phyloP scores from a whole-genome alignment of 2,888 invertebrate species.

The Rutpela maculata region DNA sequence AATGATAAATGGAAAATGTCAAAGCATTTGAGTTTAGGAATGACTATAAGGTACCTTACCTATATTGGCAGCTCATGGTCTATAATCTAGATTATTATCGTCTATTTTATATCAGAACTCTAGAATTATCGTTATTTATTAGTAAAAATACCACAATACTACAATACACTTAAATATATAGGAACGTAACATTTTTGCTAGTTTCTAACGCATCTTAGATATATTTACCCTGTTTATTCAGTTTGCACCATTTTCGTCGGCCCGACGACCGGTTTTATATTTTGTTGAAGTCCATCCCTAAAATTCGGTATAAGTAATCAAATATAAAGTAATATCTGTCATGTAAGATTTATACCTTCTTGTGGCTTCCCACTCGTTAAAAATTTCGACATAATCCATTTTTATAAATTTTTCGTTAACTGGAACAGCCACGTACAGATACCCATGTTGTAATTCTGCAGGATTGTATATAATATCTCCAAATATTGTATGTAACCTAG shows the following conservation, averaged over 20 bases:
- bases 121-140: no score
- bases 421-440: conserved; percentile 56
- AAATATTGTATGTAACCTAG: conserved; percentile 50
- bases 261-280: background rate
- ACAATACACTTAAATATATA: no score
- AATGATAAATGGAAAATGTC: no score
- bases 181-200: no score
- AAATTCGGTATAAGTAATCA: background rate
- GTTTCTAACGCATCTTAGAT: no score
- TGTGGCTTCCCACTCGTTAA: conserved; percentile 8
- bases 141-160: no score
- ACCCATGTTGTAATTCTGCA: conserved; percentile 54
- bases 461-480: conserved; percentile 50
- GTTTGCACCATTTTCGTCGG: background rate
- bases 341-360: conserved; percentile 5
- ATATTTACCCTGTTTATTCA: background rate
- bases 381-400: conserved; percentile 50
- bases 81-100: no score
- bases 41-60: no score
- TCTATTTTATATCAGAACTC: no score
- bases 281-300: background rate
- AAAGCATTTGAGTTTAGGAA: no score
- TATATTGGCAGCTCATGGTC: no score
- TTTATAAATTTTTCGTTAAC: conserved; percentile 52
- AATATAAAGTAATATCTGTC: background rate